phyloP scores from a whole-genome alignment of 1,140 invertebrate genomes.

The Atta cephalotes region DNA sequence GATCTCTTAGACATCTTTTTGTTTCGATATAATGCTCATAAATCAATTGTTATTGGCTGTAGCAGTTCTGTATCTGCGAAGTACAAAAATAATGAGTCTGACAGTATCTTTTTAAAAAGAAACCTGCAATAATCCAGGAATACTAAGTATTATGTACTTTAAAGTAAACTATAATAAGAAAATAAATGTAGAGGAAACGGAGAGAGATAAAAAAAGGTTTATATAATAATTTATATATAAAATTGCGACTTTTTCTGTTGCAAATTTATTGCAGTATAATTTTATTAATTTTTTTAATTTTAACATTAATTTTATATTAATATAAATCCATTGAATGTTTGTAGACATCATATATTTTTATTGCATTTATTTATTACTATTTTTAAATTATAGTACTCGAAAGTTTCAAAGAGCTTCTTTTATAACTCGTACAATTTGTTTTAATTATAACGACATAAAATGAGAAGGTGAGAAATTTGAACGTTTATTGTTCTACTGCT shows the following conservation, averaged over 20 bases:
- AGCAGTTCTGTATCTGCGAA: neutral
- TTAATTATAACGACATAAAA: slow-evolving; percentile 30
- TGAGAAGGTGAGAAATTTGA: neutral
- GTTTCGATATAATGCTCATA: neutral
- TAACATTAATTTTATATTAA: too few relatives aligned
- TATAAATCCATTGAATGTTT: too few relatives aligned
- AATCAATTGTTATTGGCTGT: slow-evolving; percentile 1
- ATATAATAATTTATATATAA: neutral
- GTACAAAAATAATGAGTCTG: neutral
- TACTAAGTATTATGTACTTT: neutral
- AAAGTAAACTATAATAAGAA: slow-evolving; percentile 1
- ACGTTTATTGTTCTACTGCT: neutral
- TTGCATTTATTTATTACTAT: neutral
- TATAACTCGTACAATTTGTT: neutral
- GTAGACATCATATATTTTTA: neutral
- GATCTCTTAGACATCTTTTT: neutral
- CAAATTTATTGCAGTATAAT: neutral
- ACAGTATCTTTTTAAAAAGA: neutral
- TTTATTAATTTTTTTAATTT: too few relatives aligned
- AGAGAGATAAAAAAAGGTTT: neutral
- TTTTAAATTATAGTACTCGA: neutral
- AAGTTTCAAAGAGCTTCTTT: neutral
- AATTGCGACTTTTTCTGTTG: neutral
- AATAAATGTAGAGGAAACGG: neutral
- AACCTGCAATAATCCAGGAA: neutral